Evolutionary conservation across 2,797 vertebrate genomes (phyloP).

Genomic region (Propithecus deckenii): DNA sequence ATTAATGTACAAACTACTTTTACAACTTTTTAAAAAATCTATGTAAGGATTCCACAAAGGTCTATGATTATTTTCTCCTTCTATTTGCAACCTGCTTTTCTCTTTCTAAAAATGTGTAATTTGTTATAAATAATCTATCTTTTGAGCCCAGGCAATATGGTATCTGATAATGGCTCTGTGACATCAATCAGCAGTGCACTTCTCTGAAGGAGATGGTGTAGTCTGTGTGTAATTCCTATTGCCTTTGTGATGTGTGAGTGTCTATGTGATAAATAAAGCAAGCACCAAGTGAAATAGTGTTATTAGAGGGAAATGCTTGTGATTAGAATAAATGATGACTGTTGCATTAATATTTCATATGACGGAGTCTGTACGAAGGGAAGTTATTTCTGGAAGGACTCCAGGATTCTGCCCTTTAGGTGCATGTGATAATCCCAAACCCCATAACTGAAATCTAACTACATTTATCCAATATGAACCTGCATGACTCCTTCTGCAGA

Average conservation of each 20-base stretch:
- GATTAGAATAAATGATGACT: conserved; percentile 32
- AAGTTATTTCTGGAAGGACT: conserved; percentile 31
- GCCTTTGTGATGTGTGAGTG: background rate
- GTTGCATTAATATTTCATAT: conserved; percentile 47
- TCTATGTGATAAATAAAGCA: conserved; percentile 11
- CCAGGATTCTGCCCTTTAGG: background rate
- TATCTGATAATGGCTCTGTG: background rate
- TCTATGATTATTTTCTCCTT: background rate
- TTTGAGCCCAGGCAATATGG: background rate
- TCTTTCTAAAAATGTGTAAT: background rate
- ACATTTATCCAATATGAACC: background rate
- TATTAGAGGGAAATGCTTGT: conserved; percentile 12
- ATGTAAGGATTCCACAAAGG: background rate
- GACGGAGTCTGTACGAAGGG: background rate
- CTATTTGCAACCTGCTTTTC: background rate
- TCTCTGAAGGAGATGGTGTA: background rate
- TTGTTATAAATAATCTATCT: conserved; percentile 33
- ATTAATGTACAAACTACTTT: background rate
- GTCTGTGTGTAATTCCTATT: background rate
- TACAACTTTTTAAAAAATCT: background rate
- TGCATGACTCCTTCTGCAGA: background rate
- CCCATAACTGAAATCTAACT: background rate
- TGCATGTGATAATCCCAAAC: background rate
- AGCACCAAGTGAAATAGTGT: background rate
- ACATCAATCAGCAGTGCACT: background rate